Evolutionary conservation across 2,797 vertebrate genomes (phyloP).

Genomic region (Lutjanus campechanus): DNA sequence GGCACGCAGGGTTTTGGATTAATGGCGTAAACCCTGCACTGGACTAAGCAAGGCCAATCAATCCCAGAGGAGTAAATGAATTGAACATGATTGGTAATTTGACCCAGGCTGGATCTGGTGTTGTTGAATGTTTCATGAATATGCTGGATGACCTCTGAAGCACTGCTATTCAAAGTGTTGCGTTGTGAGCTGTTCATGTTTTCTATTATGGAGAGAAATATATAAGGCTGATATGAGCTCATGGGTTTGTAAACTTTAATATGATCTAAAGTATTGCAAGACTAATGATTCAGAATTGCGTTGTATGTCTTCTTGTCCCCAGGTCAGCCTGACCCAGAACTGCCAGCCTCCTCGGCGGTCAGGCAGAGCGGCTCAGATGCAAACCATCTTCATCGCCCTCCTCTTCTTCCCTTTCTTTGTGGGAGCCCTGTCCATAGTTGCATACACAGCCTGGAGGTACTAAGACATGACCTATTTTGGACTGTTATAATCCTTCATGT

Average conservation of each 20-base stretch:
- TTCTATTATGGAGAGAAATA: constrained; percentile 18
- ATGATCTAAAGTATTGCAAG: neutral
- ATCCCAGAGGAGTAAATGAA: constrained; percentile 36
- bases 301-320: constrained; percentile 3
- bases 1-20: constrained; percentile 20
- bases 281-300: neutral
- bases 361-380: constrained; percentile 95
- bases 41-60: constrained; percentile 25
- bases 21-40: constrained; percentile 8
- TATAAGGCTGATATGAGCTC: neutral
- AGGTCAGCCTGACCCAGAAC: constrained; percentile 94
- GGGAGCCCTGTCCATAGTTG: constrained; percentile 89
- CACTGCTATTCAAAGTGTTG: constrained; percentile 33
- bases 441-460: constrained; percentile 94
- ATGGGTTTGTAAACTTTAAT: constrained; percentile 3
- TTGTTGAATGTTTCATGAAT: constrained; percentile 70
- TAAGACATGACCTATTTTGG: neutral
- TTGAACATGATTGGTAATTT: constrained; percentile 49
- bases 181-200: constrained; percentile 22
- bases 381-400: constrained; percentile 91
- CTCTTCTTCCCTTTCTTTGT: constrained; percentile 94
- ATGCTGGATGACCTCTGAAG: constrained; percentile 40
- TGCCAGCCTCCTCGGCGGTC: constrained; percentile 92
- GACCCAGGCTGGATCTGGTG: constrained; percentile 35
- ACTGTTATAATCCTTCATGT: neutral